Evolutionary conservation across 2,113 vertebrate species (phyloP).

Genomic region (Peromyscus maniculatus): DNA sequence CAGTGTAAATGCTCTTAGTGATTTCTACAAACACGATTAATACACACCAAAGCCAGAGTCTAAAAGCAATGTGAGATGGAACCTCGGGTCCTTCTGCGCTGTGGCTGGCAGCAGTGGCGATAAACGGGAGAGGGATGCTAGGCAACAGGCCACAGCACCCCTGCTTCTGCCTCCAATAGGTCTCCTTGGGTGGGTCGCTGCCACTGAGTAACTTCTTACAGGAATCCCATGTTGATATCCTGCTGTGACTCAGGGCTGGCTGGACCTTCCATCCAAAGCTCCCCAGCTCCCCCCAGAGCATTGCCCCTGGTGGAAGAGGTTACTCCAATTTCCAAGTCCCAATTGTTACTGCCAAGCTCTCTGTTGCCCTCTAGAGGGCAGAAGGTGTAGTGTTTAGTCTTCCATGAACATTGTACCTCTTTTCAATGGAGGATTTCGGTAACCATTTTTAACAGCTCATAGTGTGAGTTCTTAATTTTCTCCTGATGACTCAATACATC

Average conservation of each 20-base stretch:
- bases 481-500: background rate
- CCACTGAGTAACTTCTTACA: background rate
- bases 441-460: background rate
- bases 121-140: background rate
- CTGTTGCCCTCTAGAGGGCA: background rate
- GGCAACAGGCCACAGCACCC: background rate
- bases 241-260: background rate
- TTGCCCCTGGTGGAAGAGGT: background rate
- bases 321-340: background rate
- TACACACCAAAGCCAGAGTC: background rate
- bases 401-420: constrained; percentile 52
- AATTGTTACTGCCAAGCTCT: background rate
- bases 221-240: background rate
- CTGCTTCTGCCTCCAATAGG: background rate
- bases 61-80: background rate
- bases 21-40: background rate
- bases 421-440: background rate
- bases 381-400: background rate
- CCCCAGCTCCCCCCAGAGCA: background rate
- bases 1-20: too few relatives aligned
- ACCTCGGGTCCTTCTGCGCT: background rate
- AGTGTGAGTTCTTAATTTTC: background rate
- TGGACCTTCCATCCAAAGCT: background rate
- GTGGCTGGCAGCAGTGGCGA: background rate
- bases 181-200: background rate